Evolutionary conservation across 2,113 vertebrate genomes (phyloP), one percentile per base, ranked within the genome.

Genomic region (Arothron firmamentum): DNA sequence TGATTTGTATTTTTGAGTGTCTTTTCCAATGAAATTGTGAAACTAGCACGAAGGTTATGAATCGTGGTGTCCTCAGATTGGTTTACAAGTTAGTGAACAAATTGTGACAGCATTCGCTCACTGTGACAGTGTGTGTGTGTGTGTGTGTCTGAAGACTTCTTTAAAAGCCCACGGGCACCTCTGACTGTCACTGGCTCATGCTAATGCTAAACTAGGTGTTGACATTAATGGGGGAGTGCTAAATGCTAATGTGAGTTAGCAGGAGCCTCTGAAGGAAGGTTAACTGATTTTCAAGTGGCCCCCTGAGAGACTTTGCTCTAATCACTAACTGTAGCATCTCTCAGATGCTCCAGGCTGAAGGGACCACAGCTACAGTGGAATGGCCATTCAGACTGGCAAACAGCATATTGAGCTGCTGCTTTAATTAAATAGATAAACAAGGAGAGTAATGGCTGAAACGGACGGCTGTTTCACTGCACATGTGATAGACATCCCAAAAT

Each of bases 171-270:
- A 68, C 57, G 17, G 83, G 85, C 82, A 46, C 69, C 70, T 74
- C 78, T 72, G 70, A 62, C 81, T 85, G 82, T 81, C 76, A 70
- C 62, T 62, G 49, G 77, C 52, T 70, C 52, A 61, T 59, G 62
- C 70, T 70, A 70, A 81, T 21, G 47, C 65, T 81, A 73, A 70
- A 77, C 73, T 56, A 81, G 71, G 74, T 74, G 79, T 84, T 80
- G 84, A 82, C 62, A 59, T 59, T 86, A 84, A 86, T 84, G 77
- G 73, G 11, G 42, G 34, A 38, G 65, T 67, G 72, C 80, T 83
- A 80, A 78, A 83, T 80, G 80, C 83, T 79, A 85, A 82, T 88
- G 63, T 60, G 48, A 62, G 60, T 71, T 73, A 83, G 71, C 78
- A 58, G 25, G 13, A 50, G 55, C 41, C 78, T 85, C 78, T 52